phyloP scores from a whole-genome alignment of 2,888 invertebrate species.

The Thereva unica region DNA sequence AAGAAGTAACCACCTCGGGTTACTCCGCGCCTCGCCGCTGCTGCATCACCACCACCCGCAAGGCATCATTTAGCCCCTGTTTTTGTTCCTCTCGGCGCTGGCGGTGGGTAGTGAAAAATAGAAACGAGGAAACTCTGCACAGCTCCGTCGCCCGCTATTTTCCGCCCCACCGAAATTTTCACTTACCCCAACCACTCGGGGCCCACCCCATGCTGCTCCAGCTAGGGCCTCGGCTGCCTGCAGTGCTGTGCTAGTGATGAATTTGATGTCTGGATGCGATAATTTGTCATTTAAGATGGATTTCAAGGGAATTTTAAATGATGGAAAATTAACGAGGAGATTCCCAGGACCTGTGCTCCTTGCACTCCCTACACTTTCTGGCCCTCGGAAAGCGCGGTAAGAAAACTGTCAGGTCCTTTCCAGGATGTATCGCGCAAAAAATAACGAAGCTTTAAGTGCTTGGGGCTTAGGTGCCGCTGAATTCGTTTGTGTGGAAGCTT shows the following conservation, averaged over 20 bases:
- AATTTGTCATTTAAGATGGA: conserved; percentile 42
- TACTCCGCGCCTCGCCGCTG: conserved; percentile 22
- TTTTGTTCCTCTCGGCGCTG: conserved; percentile 17
- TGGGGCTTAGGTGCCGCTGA: conserved; percentile 11
- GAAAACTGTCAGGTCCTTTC: not conserved
- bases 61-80: conserved; percentile 29
- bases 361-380: conserved; percentile 1
- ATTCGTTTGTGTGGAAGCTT: conserved; percentile 19
- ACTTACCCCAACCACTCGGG: conserved; percentile 11
- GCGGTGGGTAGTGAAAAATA: conserved; percentile 30
- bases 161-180: conserved; percentile 25
- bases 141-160: conserved; percentile 18
- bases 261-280: conserved; percentile 42
- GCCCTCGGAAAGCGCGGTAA: not conserved
- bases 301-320: conserved; percentile 42
- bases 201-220: not conserved
- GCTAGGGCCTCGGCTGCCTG: conserved; percentile 11
- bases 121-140: conserved; percentile 23
- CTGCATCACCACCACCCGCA: conserved; percentile 16
- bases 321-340: conserved; percentile 40
- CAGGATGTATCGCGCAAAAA: conserved; percentile 2
- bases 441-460: conserved; percentile 17
- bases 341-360: conserved; percentile 2
- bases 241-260: conserved; percentile 38
- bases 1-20: conserved; percentile 32